Evolutionary conservation across 2,797 vertebrate species (phyloP), one percentile per base, ranked within the genome.

Genomic region (Paratrypauchen microcephalus): DNA sequence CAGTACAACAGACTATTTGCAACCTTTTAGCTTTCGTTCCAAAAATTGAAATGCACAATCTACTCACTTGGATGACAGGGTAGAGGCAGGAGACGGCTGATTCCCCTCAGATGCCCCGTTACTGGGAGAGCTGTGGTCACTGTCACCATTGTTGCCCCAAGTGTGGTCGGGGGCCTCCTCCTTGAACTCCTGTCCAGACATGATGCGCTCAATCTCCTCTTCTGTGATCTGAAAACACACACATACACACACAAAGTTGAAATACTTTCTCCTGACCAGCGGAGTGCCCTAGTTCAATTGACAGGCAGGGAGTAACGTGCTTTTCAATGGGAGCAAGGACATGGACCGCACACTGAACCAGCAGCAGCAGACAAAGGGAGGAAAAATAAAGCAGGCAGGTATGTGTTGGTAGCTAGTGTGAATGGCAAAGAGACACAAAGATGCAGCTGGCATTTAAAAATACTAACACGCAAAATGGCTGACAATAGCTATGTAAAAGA

Each of bases 111-210:
- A 99, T 73, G 96, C 95, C 13, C 96, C 96, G 54, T 99, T 98
- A 85, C 97, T 96, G 13, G 97, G 97, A 56, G 96, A 99, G 88
- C 97, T 99, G 75, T 98, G 95, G 93, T 99, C 96, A 15, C 98
- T 98, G 93, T 99, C 97, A 6, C 97, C 97, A 0, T 97, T 97
- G 94, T 96, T 98, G 86, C 95, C 96, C 97, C 97, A 98, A 65
- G 95, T 95, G 85, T 96, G 92, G 74, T 94, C 94, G 0, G 93
- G 93, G 74, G 95, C 95, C 3, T 99, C 98, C 89, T 98, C 98
- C 89, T 99, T 97, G 92, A 99, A 99, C 89, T 99, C 98, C 91
- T 99, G 96, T 61, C 98, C 98, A 28, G 98, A 97, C 98, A 99
- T 99, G 87, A 99, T 99, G 75, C 98, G 92, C 86, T 99, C 98